These are phyloP conservation scores for Panzeria rudis DNA, from an alignment of 2,888 invertebrate genomes.

Conservation along the genomic window DNA sequence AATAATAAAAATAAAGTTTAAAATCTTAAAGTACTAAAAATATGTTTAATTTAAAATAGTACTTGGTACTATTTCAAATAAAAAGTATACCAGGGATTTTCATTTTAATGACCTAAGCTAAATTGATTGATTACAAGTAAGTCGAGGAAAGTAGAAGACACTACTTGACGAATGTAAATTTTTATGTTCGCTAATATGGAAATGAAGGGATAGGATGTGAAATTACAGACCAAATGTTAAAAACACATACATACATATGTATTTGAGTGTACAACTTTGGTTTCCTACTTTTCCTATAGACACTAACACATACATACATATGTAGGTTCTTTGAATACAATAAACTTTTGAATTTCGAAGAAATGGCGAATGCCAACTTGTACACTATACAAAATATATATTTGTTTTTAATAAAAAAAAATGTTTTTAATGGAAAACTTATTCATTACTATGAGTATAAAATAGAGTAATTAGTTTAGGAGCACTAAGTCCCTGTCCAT, in stretches of 20 bases:
- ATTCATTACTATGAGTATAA: neutral
- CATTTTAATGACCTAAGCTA: slow-evolving; percentile 34
- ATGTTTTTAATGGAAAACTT: neutral
- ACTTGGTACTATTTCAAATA: slow-evolving; percentile 70
- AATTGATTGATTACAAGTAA: slow-evolving; percentile 30
- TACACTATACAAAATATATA: neutral
- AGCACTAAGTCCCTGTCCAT: too few relatives aligned
- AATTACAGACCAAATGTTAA: neutral
- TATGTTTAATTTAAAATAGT: slow-evolving; percentile 56
- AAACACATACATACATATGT: neutral
- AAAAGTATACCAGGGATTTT: slow-evolving; percentile 63
- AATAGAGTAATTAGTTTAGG: neutral
- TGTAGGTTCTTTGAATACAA: neutral
- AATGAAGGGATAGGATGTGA: neutral
- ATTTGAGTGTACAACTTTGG: neutral
- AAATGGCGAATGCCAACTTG: neutral
- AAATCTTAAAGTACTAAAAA: slow-evolving; percentile 49
- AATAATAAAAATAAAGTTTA: slow-evolving; percentile 39
- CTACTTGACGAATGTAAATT: slow-evolving; percentile 1
- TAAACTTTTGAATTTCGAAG: neutral
- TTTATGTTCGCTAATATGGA: neutral
- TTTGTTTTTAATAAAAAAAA: neutral
- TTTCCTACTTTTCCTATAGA: neutral
- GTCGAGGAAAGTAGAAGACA: neutral
- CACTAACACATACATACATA: neutral